phyloP scores from a whole-genome alignment of 2,888 invertebrate species.

The Chrysotoxum bicinctum region DNA sequence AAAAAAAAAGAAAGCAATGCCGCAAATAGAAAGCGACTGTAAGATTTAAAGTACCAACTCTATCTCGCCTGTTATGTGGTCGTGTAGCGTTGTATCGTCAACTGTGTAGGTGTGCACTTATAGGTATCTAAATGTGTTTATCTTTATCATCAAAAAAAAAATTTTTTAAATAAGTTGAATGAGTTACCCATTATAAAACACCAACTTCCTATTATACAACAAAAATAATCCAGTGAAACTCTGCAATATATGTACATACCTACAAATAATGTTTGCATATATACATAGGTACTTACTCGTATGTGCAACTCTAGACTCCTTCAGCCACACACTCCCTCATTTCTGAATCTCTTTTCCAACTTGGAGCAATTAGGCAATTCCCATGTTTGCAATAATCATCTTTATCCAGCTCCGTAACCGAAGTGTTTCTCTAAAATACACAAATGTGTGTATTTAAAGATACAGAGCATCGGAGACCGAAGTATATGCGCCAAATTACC shows the following conservation, averaged over 20 bases:
- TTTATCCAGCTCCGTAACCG: constrained; percentile 46
- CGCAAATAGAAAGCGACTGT: too few relatives aligned
- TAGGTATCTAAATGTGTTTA: too few relatives aligned
- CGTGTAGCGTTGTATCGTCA: too few relatives aligned
- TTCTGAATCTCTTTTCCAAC: constrained; percentile 45
- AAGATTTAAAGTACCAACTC: too few relatives aligned
- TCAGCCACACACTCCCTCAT: neutral
- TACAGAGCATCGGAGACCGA: neutral
- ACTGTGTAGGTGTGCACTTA: too few relatives aligned
- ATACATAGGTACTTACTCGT: too few relatives aligned
- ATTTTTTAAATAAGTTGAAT: too few relatives aligned
- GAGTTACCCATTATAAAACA: too few relatives aligned
- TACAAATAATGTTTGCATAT: neutral
- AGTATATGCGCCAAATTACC: constrained; percentile 53
- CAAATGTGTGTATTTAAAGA: neutral
- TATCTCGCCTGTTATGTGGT: too few relatives aligned
- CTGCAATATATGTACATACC: neutral
- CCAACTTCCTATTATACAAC: too few relatives aligned
- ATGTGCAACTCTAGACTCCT: neutral
- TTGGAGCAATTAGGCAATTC: constrained; percentile 79
- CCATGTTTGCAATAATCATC: constrained; percentile 79
- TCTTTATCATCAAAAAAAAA: too few relatives aligned
- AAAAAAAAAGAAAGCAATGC: too few relatives aligned
- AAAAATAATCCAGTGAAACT: neutral
- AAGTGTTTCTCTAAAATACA: constrained; percentile 44